Conservation (phyloP, 1,140 invertebrate species). For the Melanaphis sacchari region DNA sequence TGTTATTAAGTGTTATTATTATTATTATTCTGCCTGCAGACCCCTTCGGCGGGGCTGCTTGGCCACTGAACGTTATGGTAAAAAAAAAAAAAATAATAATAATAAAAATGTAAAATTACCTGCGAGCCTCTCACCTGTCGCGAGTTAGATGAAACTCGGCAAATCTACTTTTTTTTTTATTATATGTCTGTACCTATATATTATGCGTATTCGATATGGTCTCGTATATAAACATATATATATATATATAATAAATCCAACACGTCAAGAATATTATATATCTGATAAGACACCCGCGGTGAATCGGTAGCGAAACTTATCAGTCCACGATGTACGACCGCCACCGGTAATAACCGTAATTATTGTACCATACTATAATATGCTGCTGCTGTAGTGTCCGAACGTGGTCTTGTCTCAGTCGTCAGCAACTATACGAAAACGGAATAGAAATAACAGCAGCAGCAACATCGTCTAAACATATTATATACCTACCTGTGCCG, state of each 20-base stretch:
- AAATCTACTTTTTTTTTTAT: not conserved
- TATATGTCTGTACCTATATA: not conserved
- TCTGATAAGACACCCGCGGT: constrained; percentile 40
- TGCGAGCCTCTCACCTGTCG: not conserved
- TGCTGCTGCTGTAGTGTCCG: not conserved
- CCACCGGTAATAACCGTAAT: constrained; percentile 42
- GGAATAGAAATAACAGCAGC: not conserved
- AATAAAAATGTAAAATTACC: not conserved
- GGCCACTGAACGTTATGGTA: constrained; percentile 42
- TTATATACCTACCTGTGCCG: not conserved
- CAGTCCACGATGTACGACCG: not conserved
- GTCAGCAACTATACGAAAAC: not conserved
- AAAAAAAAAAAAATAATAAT: not conserved
- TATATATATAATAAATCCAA: not conserved
- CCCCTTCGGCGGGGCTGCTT: constrained; percentile 19
- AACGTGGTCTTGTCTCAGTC: not conserved
- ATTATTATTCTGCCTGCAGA: not conserved
- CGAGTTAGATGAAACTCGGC: not conserved
- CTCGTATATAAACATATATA: not conserved
- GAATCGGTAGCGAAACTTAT: constrained; percentile 49
- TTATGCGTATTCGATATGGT: not conserved
- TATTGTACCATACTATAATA: constrained; percentile 10
- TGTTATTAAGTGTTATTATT: constrained; percentile 56
- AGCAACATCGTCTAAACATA: not conserved
- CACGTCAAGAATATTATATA: not conserved